Evolutionary conservation across 1,140 invertebrate species (phyloP), one percentile per base, ranked within the genome.

Genomic region (Helicoverpa zea): DNA sequence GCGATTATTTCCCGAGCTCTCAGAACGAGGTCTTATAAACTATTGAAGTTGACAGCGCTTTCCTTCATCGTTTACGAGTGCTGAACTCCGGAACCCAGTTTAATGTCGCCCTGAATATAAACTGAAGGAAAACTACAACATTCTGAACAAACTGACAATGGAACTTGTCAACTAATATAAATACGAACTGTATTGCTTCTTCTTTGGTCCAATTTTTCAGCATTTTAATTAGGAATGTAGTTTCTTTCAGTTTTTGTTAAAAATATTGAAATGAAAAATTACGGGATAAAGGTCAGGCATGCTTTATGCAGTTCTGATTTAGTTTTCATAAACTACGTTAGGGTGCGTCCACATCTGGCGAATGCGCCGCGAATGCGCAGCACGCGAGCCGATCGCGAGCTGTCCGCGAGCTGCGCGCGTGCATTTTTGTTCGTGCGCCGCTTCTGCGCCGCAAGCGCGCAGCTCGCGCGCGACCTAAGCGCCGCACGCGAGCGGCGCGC

Each of bases 1-100:
- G 12, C 54, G 68, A 72, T 72, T 72, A 72, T 72, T 29, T 12
- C 29, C 68, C 49, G 49, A 51, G 23, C 47, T 72, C 68, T 72
- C 68, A 43, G 52, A 51, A 23, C 70, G 13, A 35, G 16, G 29
- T 35, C 70, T 56, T 73, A 73, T 56, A 73, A 73, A 73, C 70
- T 73, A 73, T 73, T 73, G 70, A 73, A 73, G 70, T 73, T 73
- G 70, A 43, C 70, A 58, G 70, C 68, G 14, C 58, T 73, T 73
- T 73, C 16, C 70, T 73, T 73, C 52, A 73, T 43, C 68, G 43
- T 72, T 58, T 73, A 73, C 70, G 11, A 23, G 70, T 16, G 47
- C 59, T 58, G 56, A 54, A 72, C 52, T 72, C 7, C 18, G 49
- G 49, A 52, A 72, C 68, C 49, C 47, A 23, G 68, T 72, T 72